Base-by-base conservation (phyloP, 92 coral and sea anemone species). In the Epizoanthus fatuus region DNA sequence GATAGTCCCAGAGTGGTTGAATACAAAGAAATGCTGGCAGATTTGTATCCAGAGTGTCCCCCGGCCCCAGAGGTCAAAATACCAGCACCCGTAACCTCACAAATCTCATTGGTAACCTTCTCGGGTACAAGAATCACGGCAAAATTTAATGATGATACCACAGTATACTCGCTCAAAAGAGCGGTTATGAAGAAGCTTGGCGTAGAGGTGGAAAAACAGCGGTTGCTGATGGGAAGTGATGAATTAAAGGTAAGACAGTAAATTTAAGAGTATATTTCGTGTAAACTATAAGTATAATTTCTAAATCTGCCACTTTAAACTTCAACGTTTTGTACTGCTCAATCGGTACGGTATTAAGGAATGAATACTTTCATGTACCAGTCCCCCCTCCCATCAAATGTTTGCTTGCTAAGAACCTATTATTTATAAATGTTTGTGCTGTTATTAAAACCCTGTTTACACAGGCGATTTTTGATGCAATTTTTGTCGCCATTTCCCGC, bases 161-260 rank as follows among this genome's bases (percentile, higher is more conserved):
- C 62, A 14, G 51, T 74, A 37, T 74, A 51, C 64, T 25, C 62
- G 4, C 65, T 74, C 7, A 53, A 74, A 37, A 74, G 47, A 22
- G 16, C 62, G 25, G 80, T 74, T 13, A 53, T 25, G 80, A 45
- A 25, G 11, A 74, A 74, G 52, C 63, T 54, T 53, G 80, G 80
- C 8, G 47, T 74, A 9, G 63, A 74, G 19, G 63, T 57, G 40
- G 80, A 54, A 35, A 74, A 74, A 37, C 80, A 74, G 14, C 62
- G 63, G 9, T 39, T 74, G n/a, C 44, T 74, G 19, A 14, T 74
- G 64, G 80, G 80, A 49, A n/a, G 37, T 37, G 44, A 74, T 19
- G 80, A 74, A 52, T 59, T 74, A 5, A 53, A 74, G 63, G 80
- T 74, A 53, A 74, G 14, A 74, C 10, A 29, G 1, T 2, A 29